Conservation (phyloP, 2,888 invertebrate species). For the Scaptomyza polygonia region DNA sequence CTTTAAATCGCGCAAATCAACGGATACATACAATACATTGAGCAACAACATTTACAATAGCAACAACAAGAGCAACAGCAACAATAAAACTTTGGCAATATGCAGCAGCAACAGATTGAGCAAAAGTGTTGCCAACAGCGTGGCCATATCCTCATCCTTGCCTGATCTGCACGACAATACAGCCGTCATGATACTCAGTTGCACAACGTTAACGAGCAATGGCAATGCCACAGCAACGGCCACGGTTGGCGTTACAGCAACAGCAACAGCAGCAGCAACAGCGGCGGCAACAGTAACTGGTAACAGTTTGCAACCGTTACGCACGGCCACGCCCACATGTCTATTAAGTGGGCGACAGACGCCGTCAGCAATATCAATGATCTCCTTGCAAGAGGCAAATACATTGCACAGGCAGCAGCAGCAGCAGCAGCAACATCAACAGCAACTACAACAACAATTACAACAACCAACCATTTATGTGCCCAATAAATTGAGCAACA, state of each 20-base stretch:
- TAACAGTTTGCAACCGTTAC: constrained; percentile 58
- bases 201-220: constrained; percentile 81
- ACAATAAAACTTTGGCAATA: constrained; percentile 51
- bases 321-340: constrained; percentile 70
- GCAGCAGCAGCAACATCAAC: constrained; percentile 37
- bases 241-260: constrained; percentile 44
- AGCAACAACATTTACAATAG: constrained; percentile 26
- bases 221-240: constrained; percentile 56
- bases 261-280: constrained; percentile 34
- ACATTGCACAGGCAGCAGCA: constrained; percentile 50
- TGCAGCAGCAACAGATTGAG: constrained; percentile 75
- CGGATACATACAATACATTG: constrained; percentile 80
- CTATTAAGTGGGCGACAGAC: constrained; percentile 77
- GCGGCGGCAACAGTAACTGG: constrained; percentile 42
- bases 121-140: constrained; percentile 76
- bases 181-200: constrained; percentile 84
- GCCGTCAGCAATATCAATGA: constrained; percentile 76
- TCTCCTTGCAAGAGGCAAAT: constrained; percentile 76
- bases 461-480: constrained; percentile 67
- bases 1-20: constrained; percentile 84
- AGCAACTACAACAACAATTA: constrained; percentile 51
- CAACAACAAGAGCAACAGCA: constrained; percentile 31
- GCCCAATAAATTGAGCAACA: constrained; percentile 55
- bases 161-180: constrained; percentile 84
- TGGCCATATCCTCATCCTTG: constrained; percentile 82